Conservation (phyloP, 2,888 invertebrate genomes). For the Halictus ligatus region DNA sequence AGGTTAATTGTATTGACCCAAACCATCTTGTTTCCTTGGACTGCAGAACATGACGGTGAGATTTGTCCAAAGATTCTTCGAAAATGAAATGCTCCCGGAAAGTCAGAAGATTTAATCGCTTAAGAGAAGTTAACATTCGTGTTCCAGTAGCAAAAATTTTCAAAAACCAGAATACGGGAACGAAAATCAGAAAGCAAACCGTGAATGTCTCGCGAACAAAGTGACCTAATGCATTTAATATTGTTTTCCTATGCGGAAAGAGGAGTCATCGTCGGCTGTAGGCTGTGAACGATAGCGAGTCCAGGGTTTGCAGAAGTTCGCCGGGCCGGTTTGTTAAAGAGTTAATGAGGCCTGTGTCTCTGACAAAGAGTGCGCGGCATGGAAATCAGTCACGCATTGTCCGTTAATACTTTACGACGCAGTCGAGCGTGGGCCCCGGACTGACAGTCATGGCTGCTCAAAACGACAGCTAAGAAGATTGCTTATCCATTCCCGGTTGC, state of each 20-base stretch:
- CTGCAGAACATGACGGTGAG: no score
- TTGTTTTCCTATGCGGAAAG: neutral
- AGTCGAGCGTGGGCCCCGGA: conserved; percentile 60
- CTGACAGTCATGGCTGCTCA: conserved; percentile 69
- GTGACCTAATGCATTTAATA: neutral
- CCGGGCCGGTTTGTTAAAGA: conserved; percentile 52
- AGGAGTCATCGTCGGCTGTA: no score
- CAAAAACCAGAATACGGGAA: no score
- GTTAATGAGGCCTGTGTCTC: conserved; percentile 67
- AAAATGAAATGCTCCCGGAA: no score
- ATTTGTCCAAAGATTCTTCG: no score
- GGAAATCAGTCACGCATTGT: conserved; percentile 70
- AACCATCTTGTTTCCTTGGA: no score
- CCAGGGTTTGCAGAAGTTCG: neutral
- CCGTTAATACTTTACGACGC: conserved; percentile 69
- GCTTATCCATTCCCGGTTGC: conserved; percentile 68
- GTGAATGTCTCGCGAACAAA: no score
- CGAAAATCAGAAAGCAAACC: no score
- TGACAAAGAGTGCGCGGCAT: conserved; percentile 59
- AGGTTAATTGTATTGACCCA: no score
- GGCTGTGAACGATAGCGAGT: neutral
- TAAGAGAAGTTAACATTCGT: no score
- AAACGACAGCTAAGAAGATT: conserved; percentile 69
- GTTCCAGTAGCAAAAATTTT: no score
- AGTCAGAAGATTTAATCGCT: no score